Evolutionary conservation across 2,113 vertebrate species (phyloP).

Genomic region (Corvus cornix): DNA sequence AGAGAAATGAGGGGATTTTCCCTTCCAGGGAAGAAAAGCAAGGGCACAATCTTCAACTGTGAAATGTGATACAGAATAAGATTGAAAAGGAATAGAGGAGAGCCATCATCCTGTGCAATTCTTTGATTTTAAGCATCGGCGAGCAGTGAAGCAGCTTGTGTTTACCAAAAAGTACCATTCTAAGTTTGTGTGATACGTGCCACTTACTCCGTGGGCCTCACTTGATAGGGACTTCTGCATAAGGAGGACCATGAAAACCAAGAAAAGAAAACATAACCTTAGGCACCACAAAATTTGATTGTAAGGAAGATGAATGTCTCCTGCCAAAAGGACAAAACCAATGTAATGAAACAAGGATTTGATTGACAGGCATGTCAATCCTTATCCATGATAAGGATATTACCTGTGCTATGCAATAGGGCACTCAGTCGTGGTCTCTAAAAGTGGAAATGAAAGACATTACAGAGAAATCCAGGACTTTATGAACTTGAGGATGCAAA

Average conservation of each 20-base stretch:
- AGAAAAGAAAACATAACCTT: background rate
- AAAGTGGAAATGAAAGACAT: background rate
- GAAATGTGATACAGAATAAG: slow-evolving; percentile 32
- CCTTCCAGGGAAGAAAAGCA: background rate
- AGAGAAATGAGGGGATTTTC: slow-evolving; percentile 16
- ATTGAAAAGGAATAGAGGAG: slow-evolving; percentile 16
- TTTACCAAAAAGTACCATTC: background rate
- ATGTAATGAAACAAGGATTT: slow-evolving; percentile 37
- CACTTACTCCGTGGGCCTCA: background rate
- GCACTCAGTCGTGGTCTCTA: background rate
- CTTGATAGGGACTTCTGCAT: background rate
- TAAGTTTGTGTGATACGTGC: background rate
- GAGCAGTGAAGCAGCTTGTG: background rate
- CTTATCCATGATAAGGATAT: background rate
- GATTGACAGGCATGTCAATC: slow-evolving; percentile 31
- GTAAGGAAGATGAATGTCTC: background rate
- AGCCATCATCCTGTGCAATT: background rate
- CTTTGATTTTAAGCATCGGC: slow-evolving; percentile 26
- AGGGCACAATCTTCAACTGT: background rate
- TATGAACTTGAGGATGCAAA: background rate
- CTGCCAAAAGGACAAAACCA: background rate
- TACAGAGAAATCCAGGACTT: background rate
- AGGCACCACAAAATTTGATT: slow-evolving; percentile 17
- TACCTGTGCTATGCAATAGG: background rate
- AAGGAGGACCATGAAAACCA: background rate